Percentiles rank a stretch among this genome's conserved stretches.
phyloP scores from a whole-genome alignment of 2,797 vertebrate genomes.

The Anableps anableps region DNA sequence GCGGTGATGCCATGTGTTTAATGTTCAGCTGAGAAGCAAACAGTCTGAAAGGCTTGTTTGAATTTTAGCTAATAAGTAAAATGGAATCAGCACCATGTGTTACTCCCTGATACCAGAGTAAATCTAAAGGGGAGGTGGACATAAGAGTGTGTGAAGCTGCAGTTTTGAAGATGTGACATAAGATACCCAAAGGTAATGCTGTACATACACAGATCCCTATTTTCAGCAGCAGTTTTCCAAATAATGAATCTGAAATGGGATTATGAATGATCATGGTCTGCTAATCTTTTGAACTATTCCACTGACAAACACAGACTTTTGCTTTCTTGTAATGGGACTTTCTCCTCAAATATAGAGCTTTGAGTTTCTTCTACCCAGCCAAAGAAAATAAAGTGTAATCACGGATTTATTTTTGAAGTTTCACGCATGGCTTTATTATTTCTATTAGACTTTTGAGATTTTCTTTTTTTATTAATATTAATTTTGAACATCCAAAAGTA shows the following conservation, averaged over 20 bases:
- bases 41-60: constrained; percentile 47
- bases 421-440: neutral
- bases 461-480: too few species aligned
- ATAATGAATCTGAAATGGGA: constrained; percentile 5
- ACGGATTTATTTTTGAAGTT: neutral
- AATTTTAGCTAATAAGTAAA: constrained; percentile 69
- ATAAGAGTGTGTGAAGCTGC: neutral
- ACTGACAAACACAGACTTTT: constrained; percentile 8
- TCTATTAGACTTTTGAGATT: neutral
- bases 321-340: neutral
- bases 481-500: neutral
- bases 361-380: neutral
- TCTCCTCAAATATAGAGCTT: neutral
- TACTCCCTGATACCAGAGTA: constrained; percentile 13
- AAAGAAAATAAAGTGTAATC: neutral
- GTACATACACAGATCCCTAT: neutral
- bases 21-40: constrained; percentile 71
- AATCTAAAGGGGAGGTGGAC: neutral
- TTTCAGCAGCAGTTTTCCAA: neutral
- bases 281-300: constrained; percentile 30
- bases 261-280: neutral
- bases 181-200: constrained; percentile 5
- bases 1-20: constrained; percentile 63
- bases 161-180: neutral
- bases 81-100: constrained; percentile 15